Evolutionary conservation across 1,140 invertebrate genomes (phyloP).

Genomic region (Drosophila micromelanica): DNA sequence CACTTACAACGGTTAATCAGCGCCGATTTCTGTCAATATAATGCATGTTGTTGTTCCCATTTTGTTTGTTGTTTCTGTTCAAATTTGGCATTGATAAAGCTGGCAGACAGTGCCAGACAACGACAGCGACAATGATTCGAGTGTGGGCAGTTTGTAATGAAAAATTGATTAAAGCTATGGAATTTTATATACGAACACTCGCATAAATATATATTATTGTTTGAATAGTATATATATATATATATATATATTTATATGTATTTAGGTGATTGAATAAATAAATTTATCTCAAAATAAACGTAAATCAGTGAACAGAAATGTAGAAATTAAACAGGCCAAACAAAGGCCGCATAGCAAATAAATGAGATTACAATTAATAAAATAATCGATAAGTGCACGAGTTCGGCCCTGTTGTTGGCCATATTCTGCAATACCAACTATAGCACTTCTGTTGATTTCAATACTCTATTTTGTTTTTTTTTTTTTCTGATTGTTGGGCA

Average conservation of each 20-base stretch:
- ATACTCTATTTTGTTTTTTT: background rate
- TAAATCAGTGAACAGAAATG: conserved; percentile 62
- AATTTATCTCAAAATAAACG: conserved; percentile 81
- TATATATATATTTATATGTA: conserved; percentile 2
- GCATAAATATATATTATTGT: background rate
- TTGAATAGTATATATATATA: background rate
- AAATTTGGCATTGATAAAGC: conserved; percentile 77
- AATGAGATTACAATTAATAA: conserved; percentile 83
- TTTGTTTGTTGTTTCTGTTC: conserved; percentile 20
- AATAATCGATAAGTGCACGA: conserved; percentile 78
- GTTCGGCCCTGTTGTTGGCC: conserved; percentile 6
- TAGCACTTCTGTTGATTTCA: conserved; percentile 5
- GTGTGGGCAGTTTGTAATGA: conserved; percentile 70
- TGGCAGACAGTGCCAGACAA: conserved; percentile 41
- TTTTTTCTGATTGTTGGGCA: conserved; percentile 49
- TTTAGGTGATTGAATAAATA: conserved; percentile 66
- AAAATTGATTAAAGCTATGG: conserved; percentile 73
- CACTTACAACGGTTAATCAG: conserved; percentile 60
- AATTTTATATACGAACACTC: background rate
- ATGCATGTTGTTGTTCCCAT: conserved; percentile 29
- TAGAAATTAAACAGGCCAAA: conserved; percentile 42
- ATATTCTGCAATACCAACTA: conserved; percentile 4
- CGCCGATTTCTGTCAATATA: conserved; percentile 46
- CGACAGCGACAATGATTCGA: conserved; percentile 43
- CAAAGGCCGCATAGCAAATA: conserved; percentile 58